Conservation (phyloP, 2,797 vertebrate genomes). For the Artibeus lituratus region DNA sequence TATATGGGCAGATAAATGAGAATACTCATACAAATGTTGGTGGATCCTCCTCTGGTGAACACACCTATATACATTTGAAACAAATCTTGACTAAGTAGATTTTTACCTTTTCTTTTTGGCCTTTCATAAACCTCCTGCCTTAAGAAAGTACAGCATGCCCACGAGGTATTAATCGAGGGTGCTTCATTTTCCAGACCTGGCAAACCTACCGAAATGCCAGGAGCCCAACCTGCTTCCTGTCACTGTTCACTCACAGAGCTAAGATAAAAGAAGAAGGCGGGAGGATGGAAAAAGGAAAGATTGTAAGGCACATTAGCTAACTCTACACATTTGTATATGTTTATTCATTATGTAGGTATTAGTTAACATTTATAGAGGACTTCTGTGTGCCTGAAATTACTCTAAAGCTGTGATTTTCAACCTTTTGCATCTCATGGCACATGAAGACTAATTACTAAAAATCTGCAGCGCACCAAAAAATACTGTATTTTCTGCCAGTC, state of each 20-base stretch:
- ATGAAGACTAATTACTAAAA: not conserved
- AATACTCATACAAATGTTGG: not conserved
- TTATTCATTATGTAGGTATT: not conserved
- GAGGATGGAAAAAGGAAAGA: not conserved
- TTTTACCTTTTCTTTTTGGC: not conserved
- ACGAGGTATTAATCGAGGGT: fast-evolving
- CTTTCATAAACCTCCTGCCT: not conserved
- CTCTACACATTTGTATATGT: not conserved
- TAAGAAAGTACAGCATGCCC: not conserved
- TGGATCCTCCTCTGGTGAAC: not conserved
- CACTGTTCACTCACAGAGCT: not conserved
- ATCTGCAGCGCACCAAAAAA: not conserved
- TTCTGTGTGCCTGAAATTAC: not conserved
- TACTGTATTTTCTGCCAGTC: not conserved
- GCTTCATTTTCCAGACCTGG: not conserved
- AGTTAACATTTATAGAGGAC: not conserved
- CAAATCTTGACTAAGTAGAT: not conserved
- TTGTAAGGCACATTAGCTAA: not conserved
- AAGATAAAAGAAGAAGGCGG: not conserved
- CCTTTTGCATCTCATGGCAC: not conserved
- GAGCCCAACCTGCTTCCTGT: no score
- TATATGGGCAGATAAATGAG: not conserved
- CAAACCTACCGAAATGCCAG: not conserved
- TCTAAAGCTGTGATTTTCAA: not conserved
- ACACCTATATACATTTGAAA: not conserved